Conservation (phyloP, 1,140 invertebrate genomes). For the Eufriesea mexicana region DNA sequence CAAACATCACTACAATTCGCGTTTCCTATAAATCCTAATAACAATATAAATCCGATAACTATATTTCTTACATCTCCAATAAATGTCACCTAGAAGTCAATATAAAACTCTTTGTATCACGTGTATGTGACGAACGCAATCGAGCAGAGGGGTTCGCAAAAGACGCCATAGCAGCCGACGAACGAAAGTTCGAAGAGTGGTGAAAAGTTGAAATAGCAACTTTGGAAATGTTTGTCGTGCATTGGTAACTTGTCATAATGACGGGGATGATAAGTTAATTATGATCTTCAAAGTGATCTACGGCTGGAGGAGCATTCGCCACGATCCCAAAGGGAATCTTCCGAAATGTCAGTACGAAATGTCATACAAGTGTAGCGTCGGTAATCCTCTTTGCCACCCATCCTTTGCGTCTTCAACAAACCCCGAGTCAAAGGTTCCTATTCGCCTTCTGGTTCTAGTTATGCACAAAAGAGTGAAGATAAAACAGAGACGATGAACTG, state of each 20-base stretch:
- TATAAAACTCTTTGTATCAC: neutral
- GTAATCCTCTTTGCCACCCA: slow-evolving; percentile 23
- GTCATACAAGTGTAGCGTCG: slow-evolving; percentile 52
- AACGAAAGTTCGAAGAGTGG: neutral
- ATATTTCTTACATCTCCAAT: no score
- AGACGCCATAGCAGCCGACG: no score
- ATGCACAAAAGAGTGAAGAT: slow-evolving; percentile 56
- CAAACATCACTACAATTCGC: no score
- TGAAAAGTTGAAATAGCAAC: no score
- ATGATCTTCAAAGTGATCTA: slow-evolving; percentile 63
- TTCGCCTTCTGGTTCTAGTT: slow-evolving; percentile 34
- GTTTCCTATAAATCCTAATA: no score
- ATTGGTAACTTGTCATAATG: slow-evolving; percentile 50
- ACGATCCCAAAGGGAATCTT: slow-evolving; percentile 30
- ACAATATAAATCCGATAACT: no score
- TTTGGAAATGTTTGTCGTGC: slow-evolving; percentile 15
- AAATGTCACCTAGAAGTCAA: no score
- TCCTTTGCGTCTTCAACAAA: slow-evolving; percentile 36
- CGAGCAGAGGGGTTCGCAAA: neutral
- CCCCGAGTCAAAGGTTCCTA: slow-evolving; percentile 43
- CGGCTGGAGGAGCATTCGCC: slow-evolving; percentile 47
- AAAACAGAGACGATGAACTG: slow-evolving; percentile 43
- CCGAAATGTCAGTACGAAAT: slow-evolving; percentile 64
- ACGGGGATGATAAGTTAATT: slow-evolving; percentile 63
- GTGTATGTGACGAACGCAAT: no score